A percentile compares a stretch with the other conserved stretches of the same genome.
phyloP scores from a whole-genome alignment of 2,113 vertebrate genomes.

The Tenebrosternarchus preto region DNA sequence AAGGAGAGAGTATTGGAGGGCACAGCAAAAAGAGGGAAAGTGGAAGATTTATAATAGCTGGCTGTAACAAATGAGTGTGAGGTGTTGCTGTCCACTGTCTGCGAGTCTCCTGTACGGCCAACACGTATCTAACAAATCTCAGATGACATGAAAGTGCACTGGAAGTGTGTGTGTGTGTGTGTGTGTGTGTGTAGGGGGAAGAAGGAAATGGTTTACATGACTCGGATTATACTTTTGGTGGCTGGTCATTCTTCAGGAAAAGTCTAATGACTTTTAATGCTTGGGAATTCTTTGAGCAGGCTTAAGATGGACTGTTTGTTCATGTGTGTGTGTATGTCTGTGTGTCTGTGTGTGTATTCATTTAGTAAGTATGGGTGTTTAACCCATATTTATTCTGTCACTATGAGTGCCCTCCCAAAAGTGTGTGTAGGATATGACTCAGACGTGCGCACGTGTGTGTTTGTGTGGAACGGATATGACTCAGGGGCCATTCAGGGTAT shows the following conservation, averaged over 20 bases:
- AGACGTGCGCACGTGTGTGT: constrained; percentile 17
- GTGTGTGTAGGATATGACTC: constrained; percentile 40
- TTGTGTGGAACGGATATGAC: constrained; percentile 43
- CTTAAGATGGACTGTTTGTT: neutral
- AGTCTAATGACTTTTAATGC: constrained; percentile 4
- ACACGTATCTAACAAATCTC: constrained; percentile 1
- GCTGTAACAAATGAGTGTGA: neutral
- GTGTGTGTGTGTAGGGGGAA: too few relatives aligned
- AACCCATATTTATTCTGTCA: neutral
- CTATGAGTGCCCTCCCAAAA: neutral
- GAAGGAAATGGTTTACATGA: too few relatives aligned
- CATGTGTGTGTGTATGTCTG: neutral
- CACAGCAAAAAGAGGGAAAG: too few relatives aligned
- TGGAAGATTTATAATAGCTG: constrained; percentile 8
- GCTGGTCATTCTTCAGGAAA: neutral
- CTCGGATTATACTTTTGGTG: neutral
- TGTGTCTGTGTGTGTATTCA: neutral
- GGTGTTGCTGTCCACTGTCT: too few relatives aligned
- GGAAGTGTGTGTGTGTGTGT: too few relatives aligned
- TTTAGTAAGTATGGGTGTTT: neutral
- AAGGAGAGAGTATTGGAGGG: neutral
- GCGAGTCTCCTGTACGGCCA: neutral
- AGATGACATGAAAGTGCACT: neutral
- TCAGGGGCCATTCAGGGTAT: constrained; percentile 37
- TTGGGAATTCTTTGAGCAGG: neutral